Conservation (phyloP, 2,797 vertebrate species). For the Bradypodion pumilum region DNA sequence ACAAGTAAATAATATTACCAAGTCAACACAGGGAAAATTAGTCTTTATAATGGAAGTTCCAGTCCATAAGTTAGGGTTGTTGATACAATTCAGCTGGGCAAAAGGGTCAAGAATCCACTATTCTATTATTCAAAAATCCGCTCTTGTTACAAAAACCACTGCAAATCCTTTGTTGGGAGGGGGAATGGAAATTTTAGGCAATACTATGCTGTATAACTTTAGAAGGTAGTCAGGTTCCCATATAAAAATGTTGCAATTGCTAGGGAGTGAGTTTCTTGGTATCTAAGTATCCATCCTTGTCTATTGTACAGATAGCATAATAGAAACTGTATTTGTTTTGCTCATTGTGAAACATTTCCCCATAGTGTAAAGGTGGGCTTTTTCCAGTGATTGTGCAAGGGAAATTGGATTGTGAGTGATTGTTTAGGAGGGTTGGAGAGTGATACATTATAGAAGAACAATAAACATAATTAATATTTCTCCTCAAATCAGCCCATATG, state of each 20-base stretch:
- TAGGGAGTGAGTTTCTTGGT: slow-evolving; percentile 42
- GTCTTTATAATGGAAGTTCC: not conserved
- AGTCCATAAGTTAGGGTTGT: no score
- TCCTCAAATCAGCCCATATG: slow-evolving; percentile 15
- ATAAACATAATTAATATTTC: slow-evolving; percentile 26
- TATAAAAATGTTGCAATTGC: slow-evolving; percentile 40
- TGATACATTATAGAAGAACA: slow-evolving; percentile 58
- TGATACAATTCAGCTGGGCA: no score
- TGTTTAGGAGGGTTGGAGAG: slow-evolving; percentile 64
- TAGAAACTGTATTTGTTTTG: slow-evolving; percentile 52
- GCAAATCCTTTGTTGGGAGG: slow-evolving; percentile 60
- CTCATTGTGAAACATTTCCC: slow-evolving; percentile 42
- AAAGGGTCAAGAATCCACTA: no score
- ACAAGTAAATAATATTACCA: not conserved
- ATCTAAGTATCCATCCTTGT: slow-evolving; percentile 53
- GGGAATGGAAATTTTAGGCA: slow-evolving; percentile 62
- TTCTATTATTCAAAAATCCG: no score
- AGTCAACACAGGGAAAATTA: no score
- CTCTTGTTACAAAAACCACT: slow-evolving; percentile 31
- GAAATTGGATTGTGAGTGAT: slow-evolving; percentile 12
- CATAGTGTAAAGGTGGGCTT: slow-evolving; percentile 45
- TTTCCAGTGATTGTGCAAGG: slow-evolving; percentile 30
- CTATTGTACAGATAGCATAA: slow-evolving; percentile 53
- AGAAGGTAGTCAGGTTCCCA: slow-evolving; percentile 46
- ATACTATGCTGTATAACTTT: slow-evolving; percentile 58